Percentiles rank a stretch among this genome's conserved stretches.
Evolutionary conservation across 2,797 vertebrate species (phyloP).

Genomic region (Thalassophryne amazonica): DNA sequence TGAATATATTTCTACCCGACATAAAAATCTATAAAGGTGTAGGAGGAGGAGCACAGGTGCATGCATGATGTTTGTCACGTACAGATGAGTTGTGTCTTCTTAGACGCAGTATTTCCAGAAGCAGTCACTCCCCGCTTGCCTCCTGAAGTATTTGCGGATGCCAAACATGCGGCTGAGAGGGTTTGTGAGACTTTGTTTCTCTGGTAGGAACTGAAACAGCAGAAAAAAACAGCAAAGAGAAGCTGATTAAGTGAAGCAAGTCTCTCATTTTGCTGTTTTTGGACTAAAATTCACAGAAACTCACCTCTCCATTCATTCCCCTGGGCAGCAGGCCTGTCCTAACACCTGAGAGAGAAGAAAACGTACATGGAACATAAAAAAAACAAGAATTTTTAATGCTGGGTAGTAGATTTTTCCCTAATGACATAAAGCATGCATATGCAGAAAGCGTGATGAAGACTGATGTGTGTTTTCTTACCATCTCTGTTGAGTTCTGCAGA

Average conservation of each 20-base stretch:
- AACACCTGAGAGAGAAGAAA: slow-evolving; percentile 50
- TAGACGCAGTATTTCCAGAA: slow-evolving; percentile 84
- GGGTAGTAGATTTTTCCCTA: background rate
- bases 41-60: too few species aligned
- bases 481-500: slow-evolving; percentile 69
- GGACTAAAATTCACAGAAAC: background rate
- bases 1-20: too few species aligned
- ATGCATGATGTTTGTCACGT: too few species aligned
- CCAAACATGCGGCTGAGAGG: slow-evolving; percentile 62
- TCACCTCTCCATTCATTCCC: slow-evolving; percentile 70
- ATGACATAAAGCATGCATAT: background rate
- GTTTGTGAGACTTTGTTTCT: slow-evolving; percentile 68
- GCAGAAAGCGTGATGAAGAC: background rate
- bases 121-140: slow-evolving; percentile 75
- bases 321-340: slow-evolving; percentile 64
- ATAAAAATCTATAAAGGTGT: too few species aligned
- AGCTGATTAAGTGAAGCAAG: background rate
- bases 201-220: slow-evolving; percentile 66
- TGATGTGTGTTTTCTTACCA: slow-evolving; percentile 41
- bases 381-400: too few species aligned
- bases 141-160: slow-evolving; percentile 73
- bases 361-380: too few species aligned
- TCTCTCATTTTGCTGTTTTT: background rate
- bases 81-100: too few species aligned
- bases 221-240: background rate